Percentiles rank a stretch among this genome's conserved stretches.
Conservation (phyloP, 2,113 vertebrate genomes). For the Bostrychus sinensis region DNA sequence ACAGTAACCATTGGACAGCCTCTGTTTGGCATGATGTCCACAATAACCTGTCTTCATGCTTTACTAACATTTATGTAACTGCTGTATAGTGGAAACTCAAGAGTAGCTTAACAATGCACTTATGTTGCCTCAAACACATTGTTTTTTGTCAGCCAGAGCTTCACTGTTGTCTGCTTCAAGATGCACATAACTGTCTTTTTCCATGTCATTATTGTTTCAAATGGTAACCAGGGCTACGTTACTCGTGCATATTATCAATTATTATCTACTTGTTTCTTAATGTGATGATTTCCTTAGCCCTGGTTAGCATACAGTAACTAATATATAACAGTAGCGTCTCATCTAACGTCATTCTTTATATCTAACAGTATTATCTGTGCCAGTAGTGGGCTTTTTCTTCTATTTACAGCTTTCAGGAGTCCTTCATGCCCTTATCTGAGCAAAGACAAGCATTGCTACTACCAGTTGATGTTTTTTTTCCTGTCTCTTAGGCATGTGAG, state of each 20-base stretch:
- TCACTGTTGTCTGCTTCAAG: conserved; percentile 52
- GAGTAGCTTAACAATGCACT: conserved; percentile 18
- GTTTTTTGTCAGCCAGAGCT: conserved; percentile 18
- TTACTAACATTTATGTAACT: conserved; percentile 64
- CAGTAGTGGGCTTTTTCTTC: conserved; percentile 14
- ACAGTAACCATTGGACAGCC: conserved; percentile 1
- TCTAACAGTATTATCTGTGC: conserved; percentile 41
- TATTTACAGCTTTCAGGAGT: conserved; percentile 38
- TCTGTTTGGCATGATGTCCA: neutral
- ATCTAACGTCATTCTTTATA: conserved; percentile 39
- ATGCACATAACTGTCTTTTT: conserved; percentile 33
- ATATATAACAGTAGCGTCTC: conserved; percentile 6
- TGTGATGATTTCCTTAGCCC: no score
- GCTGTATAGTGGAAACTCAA: conserved; percentile 4
- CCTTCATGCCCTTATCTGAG: conserved; percentile 39
- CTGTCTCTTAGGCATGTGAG: conserved; percentile 88
- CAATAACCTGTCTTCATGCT: conserved; percentile 47
- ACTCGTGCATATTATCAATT: no score
- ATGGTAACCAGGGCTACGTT: conserved; percentile 60
- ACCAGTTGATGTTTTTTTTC: neutral
- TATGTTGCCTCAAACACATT: conserved; percentile 9
- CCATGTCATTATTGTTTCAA: conserved; percentile 53
- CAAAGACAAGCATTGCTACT: no score
- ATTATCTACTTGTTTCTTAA: no score
- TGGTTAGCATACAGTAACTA: conserved; percentile 44